Evolutionary conservation across 2,888 invertebrate genomes (phyloP).

Genomic region (Drosophila gaucha): DNA sequence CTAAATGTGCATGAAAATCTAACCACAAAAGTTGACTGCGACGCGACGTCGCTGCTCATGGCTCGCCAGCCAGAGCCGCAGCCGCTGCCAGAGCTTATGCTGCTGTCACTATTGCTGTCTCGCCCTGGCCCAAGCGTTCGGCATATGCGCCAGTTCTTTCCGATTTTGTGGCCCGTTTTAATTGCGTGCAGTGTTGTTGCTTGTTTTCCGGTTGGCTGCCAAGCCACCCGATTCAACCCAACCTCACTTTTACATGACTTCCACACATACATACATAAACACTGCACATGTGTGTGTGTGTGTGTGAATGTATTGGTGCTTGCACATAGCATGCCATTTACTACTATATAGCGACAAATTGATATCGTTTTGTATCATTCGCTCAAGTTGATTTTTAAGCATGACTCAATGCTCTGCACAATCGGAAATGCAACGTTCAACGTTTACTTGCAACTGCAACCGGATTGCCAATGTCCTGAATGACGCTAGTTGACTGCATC

Average conservation of each 20-base stretch:
- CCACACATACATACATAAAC: neutral
- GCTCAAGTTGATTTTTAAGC: constrained; percentile 80
- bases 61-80: constrained; percentile 7
- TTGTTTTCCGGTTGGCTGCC: constrained; percentile 84
- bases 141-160: constrained; percentile 24
- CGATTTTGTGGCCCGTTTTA: constrained; percentile 49
- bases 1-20: constrained; percentile 82
- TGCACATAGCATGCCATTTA: constrained; percentile 49
- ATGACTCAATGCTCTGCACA: constrained; percentile 53
- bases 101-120: constrained; percentile 54
- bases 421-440: constrained; percentile 26
- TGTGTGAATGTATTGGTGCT: constrained; percentile 7
- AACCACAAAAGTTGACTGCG: constrained; percentile 50
- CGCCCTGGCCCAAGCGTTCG: constrained; percentile 25
- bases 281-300: neutral
- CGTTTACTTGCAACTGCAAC: constrained; percentile 28
- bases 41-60: constrained; percentile 27
- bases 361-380: constrained; percentile 78
- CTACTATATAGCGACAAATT: constrained; percentile 78
- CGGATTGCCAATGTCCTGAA: constrained; percentile 8
- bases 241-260: neutral
- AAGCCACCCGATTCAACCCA: constrained; percentile 18
- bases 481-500: constrained; percentile 6
- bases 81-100: constrained; percentile 5
- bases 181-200: constrained; percentile 77